Conservation (phyloP, 2,888 invertebrate species). For the Epirrhoe alternata region DNA sequence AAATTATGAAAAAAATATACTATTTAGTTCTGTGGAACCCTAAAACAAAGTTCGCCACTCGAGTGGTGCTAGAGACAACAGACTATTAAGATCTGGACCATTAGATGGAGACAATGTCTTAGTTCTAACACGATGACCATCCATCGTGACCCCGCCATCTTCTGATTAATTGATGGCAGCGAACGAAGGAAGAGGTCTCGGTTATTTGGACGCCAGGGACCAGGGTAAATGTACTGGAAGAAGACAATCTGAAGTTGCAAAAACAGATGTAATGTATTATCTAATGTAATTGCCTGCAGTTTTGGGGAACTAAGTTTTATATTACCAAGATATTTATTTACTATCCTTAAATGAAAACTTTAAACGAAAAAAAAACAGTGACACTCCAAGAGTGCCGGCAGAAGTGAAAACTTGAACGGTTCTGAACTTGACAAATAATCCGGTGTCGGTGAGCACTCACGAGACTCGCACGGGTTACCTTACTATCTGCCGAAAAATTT, state of each 20-base stretch:
- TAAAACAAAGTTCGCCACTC: constrained; percentile 21
- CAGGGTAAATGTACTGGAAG: constrained; percentile 59
- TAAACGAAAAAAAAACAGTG: too few relatives aligned
- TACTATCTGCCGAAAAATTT: too few relatives aligned
- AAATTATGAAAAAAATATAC: background rate
- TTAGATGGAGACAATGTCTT: constrained; percentile 53
- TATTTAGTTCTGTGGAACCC: constrained; percentile 26
- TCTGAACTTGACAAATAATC: too few relatives aligned
- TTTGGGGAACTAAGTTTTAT: constrained; percentile 10
- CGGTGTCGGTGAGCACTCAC: too few relatives aligned
- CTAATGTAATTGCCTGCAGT: constrained; percentile 33
- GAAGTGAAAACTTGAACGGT: too few relatives aligned
- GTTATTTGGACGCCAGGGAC: constrained; percentile 45
- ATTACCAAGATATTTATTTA: background rate
- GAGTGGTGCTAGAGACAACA: constrained; percentile 33
- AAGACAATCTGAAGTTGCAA: constrained; percentile 50
- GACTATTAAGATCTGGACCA: constrained; percentile 41
- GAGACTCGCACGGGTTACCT: too few relatives aligned
- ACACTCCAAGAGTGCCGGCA: too few relatives aligned
- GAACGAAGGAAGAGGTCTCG: constrained; percentile 47
- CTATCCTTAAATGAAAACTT: too few relatives aligned
- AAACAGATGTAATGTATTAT: constrained; percentile 40
- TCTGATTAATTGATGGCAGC: constrained; percentile 53
- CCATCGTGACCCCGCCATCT: constrained; percentile 56
- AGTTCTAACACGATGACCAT: constrained; percentile 55